Evolutionary conservation across 2,888 invertebrate species (phyloP).

Genomic region (Panzeria rudis): DNA sequence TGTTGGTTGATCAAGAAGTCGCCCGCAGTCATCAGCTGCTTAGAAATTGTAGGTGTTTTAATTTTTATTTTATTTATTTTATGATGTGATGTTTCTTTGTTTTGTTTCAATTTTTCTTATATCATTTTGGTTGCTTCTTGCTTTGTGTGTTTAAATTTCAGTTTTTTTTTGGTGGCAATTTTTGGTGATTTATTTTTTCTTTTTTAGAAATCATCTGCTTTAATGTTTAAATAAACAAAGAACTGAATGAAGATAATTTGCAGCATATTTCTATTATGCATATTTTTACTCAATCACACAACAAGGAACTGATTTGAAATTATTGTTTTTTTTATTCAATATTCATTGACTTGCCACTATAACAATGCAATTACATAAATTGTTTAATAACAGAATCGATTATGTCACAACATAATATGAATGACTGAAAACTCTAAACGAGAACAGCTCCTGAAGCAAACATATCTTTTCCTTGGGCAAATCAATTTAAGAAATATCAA

Average conservation of each 20-base stretch:
- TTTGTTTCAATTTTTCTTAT: conserved; percentile 34
- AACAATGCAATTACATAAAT: too few species aligned
- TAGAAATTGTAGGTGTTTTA: conserved; percentile 73
- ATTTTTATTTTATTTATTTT: conserved; percentile 9
- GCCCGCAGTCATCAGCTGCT: conserved; percentile 71
- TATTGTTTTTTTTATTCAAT: too few species aligned
- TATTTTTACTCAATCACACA: neutral
- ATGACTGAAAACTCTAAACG: too few species aligned
- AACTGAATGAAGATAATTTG: conserved; percentile 4
- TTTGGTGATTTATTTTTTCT: neutral
- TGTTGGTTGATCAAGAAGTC: conserved; percentile 70
- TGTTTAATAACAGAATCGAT: too few species aligned
- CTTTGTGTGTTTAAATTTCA: conserved; percentile 6
- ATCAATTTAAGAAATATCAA: too few species aligned
- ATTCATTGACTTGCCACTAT: too few species aligned
- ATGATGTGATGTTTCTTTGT: conserved; percentile 16
- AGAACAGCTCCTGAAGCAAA: too few species aligned
- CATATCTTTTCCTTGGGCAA: too few species aligned
- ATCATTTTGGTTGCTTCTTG: conserved; percentile 13
- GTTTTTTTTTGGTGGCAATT: conserved; percentile 7
- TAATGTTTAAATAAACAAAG: conserved; percentile 25
- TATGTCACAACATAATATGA: too few species aligned
- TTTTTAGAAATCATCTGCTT: conserved; percentile 34
- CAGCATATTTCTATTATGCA: neutral
- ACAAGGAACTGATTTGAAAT: neutral